phyloP scores from a whole-genome alignment of 1,140 invertebrate genomes.

The Procambarus clarkii region DNA sequence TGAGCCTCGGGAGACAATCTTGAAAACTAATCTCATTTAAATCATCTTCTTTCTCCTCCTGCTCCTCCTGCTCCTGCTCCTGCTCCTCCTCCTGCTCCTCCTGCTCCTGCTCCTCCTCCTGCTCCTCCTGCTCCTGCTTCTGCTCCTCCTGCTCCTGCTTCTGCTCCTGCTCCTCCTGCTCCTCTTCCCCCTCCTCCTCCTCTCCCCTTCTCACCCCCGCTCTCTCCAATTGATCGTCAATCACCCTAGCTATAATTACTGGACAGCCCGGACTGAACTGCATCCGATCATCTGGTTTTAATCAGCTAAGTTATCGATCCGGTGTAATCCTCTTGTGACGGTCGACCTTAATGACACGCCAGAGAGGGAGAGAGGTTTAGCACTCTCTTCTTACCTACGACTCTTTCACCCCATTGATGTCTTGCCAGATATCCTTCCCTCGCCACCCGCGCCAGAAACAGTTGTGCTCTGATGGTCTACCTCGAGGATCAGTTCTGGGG shows the following conservation, averaged over 20 bases:
- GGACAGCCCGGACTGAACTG: neutral
- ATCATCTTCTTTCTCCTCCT: no score
- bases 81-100: neutral
- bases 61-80: no score
- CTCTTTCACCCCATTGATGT: neutral
- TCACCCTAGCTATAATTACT: neutral
- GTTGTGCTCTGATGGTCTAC: no score
- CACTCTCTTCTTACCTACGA: neutral
- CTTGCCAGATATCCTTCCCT: neutral
- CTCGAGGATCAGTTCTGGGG: no score
- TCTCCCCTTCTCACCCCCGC: no score
- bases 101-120: neutral
- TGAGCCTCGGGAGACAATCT: no score
- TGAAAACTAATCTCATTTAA: no score
- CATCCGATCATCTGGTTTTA: constrained; percentile 5
- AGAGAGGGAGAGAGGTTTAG: neutral
- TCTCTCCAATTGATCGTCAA: neutral
- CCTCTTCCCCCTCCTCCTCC: neutral
- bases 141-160: neutral
- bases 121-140: constrained; percentile 1
- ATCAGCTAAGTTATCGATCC: neutral
- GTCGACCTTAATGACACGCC: constrained; percentile 9
- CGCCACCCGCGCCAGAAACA: neutral
- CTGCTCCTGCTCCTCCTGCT: neutral
- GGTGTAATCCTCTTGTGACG: neutral